Conservation (phyloP, 2,888 invertebrate genomes). For the Pollenia amentaria region DNA sequence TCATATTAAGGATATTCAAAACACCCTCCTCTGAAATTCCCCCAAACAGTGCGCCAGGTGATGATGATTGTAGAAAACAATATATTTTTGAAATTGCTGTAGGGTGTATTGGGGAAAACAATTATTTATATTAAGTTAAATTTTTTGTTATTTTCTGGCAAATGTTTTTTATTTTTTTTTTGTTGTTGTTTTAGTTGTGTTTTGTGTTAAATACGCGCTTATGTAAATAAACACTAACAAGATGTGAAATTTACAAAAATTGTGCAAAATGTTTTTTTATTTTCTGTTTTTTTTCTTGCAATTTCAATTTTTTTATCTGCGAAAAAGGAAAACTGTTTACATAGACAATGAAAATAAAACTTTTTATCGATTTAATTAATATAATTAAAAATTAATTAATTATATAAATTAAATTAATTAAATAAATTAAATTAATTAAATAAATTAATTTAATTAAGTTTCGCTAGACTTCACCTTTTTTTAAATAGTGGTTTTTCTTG, state of each 20-base stretch:
- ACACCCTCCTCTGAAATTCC: no score
- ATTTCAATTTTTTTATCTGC: not conserved
- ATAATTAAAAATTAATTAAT: not conserved
- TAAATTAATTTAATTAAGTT: not conserved
- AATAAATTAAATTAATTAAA: not conserved
- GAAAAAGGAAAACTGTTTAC: conserved; percentile 5
- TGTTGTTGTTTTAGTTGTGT: conserved; percentile 34
- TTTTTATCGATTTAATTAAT: not conserved
- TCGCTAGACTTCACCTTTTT: no score
- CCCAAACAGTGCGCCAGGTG: no score
- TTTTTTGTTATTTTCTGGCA: not conserved
- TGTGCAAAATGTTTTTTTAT: conserved; percentile 1
- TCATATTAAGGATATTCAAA: no score
- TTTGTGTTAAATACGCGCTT: conserved; percentile 59
- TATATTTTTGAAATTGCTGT: not conserved
- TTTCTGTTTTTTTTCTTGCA: not conserved
- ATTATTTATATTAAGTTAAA: not conserved
- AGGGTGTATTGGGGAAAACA: not conserved
- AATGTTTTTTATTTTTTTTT: conserved; percentile 14
- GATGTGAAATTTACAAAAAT: conserved; percentile 62
- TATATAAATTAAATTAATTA: not conserved
- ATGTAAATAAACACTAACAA: conserved; percentile 67
- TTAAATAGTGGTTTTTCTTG: no score
- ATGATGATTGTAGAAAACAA: no score
- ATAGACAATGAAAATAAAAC: not conserved